Base-by-base conservation (phyloP, 2,113 vertebrate species). In the Brachyhypopomus occidentalis region DNA sequence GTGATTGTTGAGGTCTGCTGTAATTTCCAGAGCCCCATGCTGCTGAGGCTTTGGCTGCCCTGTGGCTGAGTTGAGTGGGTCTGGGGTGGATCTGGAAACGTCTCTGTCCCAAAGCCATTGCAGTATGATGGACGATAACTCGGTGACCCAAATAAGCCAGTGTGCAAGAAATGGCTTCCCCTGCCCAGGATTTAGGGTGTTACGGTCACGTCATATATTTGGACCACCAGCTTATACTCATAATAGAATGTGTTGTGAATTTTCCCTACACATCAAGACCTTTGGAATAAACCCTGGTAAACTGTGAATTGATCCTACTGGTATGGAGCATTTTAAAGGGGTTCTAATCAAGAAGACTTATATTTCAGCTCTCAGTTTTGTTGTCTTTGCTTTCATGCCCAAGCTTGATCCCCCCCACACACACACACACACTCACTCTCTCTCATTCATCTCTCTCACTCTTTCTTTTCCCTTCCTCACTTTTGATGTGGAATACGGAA, bases 141-240 rank as follows among this genome's bases (percentile, higher is more conserved):
- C 66, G n/a, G 66, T 84, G 82, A 85, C 75, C 79, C 77, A 64
- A 67, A 78, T 83, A 45, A 6, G 67, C 30, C 45, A 81, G 23
- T 14, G n/a, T 63, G 6, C 9, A 59, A 78, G 22, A 67, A 27
- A 72, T 30, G 45, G 75, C 5, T 41, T 74, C 34, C 64, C 71
- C 27, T 20, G 23, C 45, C 12, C 11, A 5, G 27, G 45, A 55
- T 72, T 48, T 34, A 30, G 16, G 38, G 3, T 34, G n/a, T 69
- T 67, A 6, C 19, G 9, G 5, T 25, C 1, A 1, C n/a, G 5
- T 52, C 5, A 52, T 8, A 64, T 56, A 27, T 34, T 36, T 19
- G 36, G 23, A 9, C 12, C 34, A 2, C 20, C 14, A 66, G 2
- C 1, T n/a, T 11, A 22, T 48, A 16, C 17, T 41, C 16, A 17